A percentile compares a stretch with the other conserved stretches of the same genome.
These are phyloP conservation scores for Hirtodrosophila confusa DNA, from an alignment of 2,888 invertebrate species.

Conservation along the genomic window DNA sequence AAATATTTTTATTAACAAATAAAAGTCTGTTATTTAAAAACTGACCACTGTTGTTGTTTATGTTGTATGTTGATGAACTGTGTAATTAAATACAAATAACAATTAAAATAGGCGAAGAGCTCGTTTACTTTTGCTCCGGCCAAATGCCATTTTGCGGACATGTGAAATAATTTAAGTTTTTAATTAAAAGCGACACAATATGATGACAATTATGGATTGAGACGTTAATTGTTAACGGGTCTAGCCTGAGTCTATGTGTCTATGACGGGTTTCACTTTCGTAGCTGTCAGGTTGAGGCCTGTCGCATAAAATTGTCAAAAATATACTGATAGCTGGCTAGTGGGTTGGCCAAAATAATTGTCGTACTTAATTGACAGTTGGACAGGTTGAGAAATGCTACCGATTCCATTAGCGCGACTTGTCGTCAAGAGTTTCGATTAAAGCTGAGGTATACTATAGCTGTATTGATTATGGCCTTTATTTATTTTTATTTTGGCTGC, in stretches of 20 bases:
- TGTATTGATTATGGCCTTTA: constrained; percentile 5
- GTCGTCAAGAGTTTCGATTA: constrained; percentile 43
- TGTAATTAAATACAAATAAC: constrained; percentile 65
- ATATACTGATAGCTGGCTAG: constrained; percentile 27
- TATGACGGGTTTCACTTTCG: constrained; percentile 29
- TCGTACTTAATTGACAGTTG: constrained; percentile 68
- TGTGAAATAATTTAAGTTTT: constrained; percentile 45
- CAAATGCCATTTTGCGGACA: constrained; percentile 32
- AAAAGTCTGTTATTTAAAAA: constrained; percentile 18
- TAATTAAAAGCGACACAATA: constrained; percentile 59
- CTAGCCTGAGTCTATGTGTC: not conserved
- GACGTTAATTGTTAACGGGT: constrained; percentile 50
- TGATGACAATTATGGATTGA: constrained; percentile 65
- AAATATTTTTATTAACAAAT: not conserved
- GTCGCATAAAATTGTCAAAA: constrained; percentile 65
- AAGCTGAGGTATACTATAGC: constrained; percentile 2
- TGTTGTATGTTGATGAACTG: constrained; percentile 2
- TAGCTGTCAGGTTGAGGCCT: constrained; percentile 48
- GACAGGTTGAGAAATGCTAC: constrained; percentile 61
- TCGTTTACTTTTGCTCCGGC: constrained; percentile 9
- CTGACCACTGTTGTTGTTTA: constrained; percentile 10
- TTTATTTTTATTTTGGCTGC: constrained; percentile 30
- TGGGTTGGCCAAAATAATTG: constrained; percentile 65
- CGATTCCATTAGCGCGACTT: constrained; percentile 67
- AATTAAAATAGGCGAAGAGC: constrained; percentile 42